Evolutionary conservation across 1,140 invertebrate genomes (phyloP).

Genomic region (Orchesella cincta): DNA sequence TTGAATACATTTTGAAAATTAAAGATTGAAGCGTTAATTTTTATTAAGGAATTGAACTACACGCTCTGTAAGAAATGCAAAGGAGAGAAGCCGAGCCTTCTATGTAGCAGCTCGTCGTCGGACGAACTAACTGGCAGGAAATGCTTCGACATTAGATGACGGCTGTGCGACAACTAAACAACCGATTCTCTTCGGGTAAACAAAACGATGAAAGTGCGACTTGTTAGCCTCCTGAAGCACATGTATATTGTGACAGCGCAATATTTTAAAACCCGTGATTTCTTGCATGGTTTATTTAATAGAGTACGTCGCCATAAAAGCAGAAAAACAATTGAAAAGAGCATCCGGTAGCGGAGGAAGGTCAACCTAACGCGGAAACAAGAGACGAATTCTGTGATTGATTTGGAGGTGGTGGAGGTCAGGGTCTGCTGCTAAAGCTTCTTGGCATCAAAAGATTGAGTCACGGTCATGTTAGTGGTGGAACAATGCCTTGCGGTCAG

Average conservation of each 20-base stretch:
- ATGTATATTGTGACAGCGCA: no score
- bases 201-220: slow-evolving; percentile 6
- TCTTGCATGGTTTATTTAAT: slow-evolving; percentile 20
- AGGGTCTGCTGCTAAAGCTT: slow-evolving; percentile 44
- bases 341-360: slow-evolving; percentile 54
- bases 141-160: slow-evolving; percentile 90
- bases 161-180: slow-evolving; percentile 95
- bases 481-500: no score
- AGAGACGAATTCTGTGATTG: slow-evolving; percentile 67
- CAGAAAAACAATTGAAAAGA: slow-evolving; percentile 66
- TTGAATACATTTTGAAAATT: not conserved
- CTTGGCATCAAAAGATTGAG: slow-evolving; percentile 55
- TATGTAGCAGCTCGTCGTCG: slow-evolving; percentile 82
- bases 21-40: slow-evolving; percentile 24
- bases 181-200: slow-evolving; percentile 83
- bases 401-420: slow-evolving; percentile 61
- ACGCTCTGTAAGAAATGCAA: slow-evolving; percentile 91
- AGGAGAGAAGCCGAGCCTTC: slow-evolving; percentile 85
- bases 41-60: slow-evolving; percentile 74
- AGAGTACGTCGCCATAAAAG: slow-evolving; percentile 74
- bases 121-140: slow-evolving; percentile 92
- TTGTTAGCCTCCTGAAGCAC: no score
- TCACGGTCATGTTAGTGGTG: no score
- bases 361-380: slow-evolving; percentile 51
- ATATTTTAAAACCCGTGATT: slow-evolving; percentile 20